Conservation (phyloP, 2,113 vertebrate genomes). For the Hiodon tergisus region DNA sequence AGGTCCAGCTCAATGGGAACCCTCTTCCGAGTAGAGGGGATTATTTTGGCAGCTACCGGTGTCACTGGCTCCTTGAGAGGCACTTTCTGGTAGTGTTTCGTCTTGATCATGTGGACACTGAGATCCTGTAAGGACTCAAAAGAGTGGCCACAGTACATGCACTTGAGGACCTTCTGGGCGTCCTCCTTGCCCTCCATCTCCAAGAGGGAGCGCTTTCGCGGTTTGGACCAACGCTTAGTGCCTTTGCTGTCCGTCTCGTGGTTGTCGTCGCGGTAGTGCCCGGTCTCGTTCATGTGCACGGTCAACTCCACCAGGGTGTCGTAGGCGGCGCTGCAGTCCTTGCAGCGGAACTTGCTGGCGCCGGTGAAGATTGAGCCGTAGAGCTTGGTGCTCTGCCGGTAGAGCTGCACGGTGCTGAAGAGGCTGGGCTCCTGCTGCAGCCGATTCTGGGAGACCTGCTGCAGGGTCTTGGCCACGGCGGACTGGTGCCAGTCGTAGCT, state of each 20-base stretch:
- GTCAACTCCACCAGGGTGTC: constrained; percentile 95
- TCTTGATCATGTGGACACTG: constrained; percentile 99
- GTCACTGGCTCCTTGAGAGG: constrained; percentile 99
- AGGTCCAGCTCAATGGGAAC: constrained; percentile 82
- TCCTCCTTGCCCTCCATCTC: constrained; percentile 99
- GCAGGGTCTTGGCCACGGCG: constrained; percentile 90
- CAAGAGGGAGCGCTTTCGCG: constrained; percentile 91
- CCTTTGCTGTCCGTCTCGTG: constrained; percentile 89
- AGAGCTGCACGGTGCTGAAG: constrained; percentile 96
- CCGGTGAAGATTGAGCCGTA: constrained; percentile 98
- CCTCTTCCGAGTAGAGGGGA: constrained; percentile 86
- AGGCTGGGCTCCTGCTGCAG: constrained; percentile 83
- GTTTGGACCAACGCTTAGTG: constrained; percentile 94
- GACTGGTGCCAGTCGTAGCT: constrained; percentile 99
- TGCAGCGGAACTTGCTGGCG: constrained; percentile 97
- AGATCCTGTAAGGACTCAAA: constrained; percentile 98
- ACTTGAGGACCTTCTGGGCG: constrained; percentile 96
- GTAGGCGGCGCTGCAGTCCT: constrained; percentile 95
- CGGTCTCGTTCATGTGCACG: constrained; percentile 97
- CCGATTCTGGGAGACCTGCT: constrained; percentile 88
- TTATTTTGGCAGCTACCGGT: constrained; percentile 89
- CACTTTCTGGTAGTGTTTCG: constrained; percentile 99
- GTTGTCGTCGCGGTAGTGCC: constrained; percentile 98
- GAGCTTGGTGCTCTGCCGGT: constrained; percentile 94
- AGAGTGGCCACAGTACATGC: constrained; percentile 98